Conservation (phyloP, 2,113 vertebrate species). For the Peromyscus polionotus region DNA sequence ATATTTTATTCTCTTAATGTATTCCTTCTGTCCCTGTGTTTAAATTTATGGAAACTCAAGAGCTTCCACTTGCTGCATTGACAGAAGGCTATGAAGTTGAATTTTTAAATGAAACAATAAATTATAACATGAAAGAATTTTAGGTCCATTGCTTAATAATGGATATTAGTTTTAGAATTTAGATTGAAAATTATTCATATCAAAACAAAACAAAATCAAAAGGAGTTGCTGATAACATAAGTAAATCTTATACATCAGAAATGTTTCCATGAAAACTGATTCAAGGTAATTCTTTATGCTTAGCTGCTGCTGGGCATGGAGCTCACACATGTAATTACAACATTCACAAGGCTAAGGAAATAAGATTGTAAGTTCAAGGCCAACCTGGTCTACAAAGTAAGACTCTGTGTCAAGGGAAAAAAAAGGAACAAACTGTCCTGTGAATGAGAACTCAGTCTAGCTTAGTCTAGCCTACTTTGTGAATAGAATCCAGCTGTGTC, state of each 20-base stretch:
- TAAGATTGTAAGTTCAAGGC: background rate
- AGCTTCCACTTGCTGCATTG: background rate
- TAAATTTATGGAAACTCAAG: constrained; percentile 27
- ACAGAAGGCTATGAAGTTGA: background rate
- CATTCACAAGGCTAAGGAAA: background rate
- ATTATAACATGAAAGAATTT: background rate
- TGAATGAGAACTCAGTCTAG: background rate
- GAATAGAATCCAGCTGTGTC: constrained; percentile 53
- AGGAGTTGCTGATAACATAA: background rate
- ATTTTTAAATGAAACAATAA: constrained; percentile 35
- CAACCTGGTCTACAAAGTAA: background rate
- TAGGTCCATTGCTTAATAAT: background rate
- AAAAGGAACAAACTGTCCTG: background rate
- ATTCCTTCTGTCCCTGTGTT: constrained; percentile 26
- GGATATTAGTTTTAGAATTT: constrained; percentile 54
- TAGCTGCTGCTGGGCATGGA: background rate
- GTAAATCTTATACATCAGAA: background rate
- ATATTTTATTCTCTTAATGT: constrained; percentile 6
- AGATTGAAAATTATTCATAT: constrained; percentile 21
- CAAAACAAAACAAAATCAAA: constrained; percentile 65
- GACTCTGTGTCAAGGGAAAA: background rate
- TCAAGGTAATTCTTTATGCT: background rate
- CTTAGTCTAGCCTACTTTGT: background rate
- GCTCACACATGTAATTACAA: background rate
- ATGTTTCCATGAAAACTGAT: constrained; percentile 30